A percentile compares a stretch with the other conserved stretches of the same genome.
Conservation (phyloP, 1,140 invertebrate species). For the Mizuhopecten yessoensis region DNA sequence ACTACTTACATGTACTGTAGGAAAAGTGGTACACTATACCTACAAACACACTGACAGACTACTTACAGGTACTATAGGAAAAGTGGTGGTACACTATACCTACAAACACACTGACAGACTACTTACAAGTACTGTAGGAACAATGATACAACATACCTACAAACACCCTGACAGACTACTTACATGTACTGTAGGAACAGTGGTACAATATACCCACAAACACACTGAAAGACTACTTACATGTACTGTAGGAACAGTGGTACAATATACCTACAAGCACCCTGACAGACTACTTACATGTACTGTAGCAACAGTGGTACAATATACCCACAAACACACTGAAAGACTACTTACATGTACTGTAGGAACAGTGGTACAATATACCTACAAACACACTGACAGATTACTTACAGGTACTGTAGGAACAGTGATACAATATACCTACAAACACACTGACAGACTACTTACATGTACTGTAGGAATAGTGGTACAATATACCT, state of each 20-base stretch:
- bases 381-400: not conserved
- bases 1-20: slow-evolving; percentile 1
- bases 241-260: too few species aligned
- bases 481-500: too few species aligned
- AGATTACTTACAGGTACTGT: too few species aligned
- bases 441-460: too few species aligned
- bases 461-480: too few species aligned
- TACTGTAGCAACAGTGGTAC: not conserved
- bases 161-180: too few species aligned
- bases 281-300: not conserved
- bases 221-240: not conserved
- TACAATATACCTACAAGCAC: not conserved
- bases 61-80: not conserved
- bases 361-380: too few species aligned
- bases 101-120: too few species aligned
- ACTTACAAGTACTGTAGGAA: not conserved
- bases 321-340: not conserved
- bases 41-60: not conserved
- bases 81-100: not conserved
- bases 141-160: not conserved
- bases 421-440: too few species aligned
- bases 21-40: too few species aligned
- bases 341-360: not conserved
- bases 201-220: too few species aligned
- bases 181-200: not conserved